Base-by-base conservation (phyloP, 2,888 invertebrate genomes). In the Baccha elongata region DNA sequence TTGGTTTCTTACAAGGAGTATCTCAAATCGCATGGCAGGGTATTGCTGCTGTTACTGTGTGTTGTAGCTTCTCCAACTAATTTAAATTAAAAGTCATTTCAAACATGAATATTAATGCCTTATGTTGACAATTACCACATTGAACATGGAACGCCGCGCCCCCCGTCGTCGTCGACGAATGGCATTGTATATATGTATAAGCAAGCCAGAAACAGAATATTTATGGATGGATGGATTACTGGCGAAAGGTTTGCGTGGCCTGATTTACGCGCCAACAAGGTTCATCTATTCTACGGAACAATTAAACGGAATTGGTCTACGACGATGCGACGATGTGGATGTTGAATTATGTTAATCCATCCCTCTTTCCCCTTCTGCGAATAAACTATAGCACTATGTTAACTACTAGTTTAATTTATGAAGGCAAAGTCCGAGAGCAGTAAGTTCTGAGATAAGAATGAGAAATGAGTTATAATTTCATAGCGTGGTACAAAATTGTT, bases 21-120 rank as follows among this genome's bases (percentile, higher is more conserved):
- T 52, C 48, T 60, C 29, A 40, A 58, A 23, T 58, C 40, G 15
- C 15, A 23, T 81, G 26, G 11, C 52, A 29, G 15, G 29, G 26
- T 35, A 55, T 13, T 52, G 40, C 37, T 74, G 23, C 48, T 79
- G 35, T 26, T 17, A 32, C 23, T 3, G 21, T 21, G 17, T 46
- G 52, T 29, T 71, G 64, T 42, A 48, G 58, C 50, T 58, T 50
- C 67, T 65, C 65, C 50, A 48, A 68, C 67, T 79, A 79, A 83
- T 79, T 79, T 84, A 86, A 86, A 85, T 85, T 86, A 85, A 85
- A 85, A 85, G 85, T 85, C 86, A 86, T 67, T 85, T 73, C 71
- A 74, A 85, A 78, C 85, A 86, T 86, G 85, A 86, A 86, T 85
- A 86, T 86, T 86, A 86, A 86, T 86, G 85, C 80, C 84, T 52